phyloP scores from a whole-genome alignment of 2,797 vertebrate species.

The Arnoldichthys spilopterus region DNA sequence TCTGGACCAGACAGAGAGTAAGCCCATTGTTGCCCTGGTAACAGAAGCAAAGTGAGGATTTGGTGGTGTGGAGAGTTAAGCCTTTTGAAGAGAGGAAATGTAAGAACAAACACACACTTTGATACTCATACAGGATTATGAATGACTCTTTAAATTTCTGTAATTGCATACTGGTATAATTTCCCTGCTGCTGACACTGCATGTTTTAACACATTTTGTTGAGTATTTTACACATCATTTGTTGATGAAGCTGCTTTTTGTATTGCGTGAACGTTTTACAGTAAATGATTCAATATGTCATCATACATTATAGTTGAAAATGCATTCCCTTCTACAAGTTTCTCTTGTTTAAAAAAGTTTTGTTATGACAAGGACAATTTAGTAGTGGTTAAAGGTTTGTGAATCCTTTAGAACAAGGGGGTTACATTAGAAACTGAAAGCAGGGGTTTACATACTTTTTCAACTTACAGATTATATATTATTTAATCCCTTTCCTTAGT shows the following conservation, averaged over 20 bases:
- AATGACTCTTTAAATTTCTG: slow-evolving; percentile 16
- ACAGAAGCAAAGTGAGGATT: slow-evolving; percentile 22
- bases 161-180: not conserved
- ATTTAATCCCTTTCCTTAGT: too few relatives aligned
- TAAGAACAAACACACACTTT: slow-evolving; percentile 20
- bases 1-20: slow-evolving; percentile 25
- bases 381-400: too few relatives aligned
- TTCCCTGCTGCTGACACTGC: slow-evolving; percentile 12
- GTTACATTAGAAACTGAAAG: too few relatives aligned
- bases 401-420: too few relatives aligned
- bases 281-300: not conserved
- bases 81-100: slow-evolving; percentile 40
- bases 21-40: slow-evolving; percentile 47
- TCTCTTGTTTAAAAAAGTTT: not conserved
- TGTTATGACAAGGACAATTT: not conserved
- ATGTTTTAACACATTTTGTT: not conserved
- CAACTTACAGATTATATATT: too few relatives aligned
- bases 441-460: too few relatives aligned
- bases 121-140: slow-evolving; percentile 14
- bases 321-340: not conserved
- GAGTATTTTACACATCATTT: not conserved
- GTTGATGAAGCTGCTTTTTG: too few relatives aligned
- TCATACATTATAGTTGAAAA: not conserved
- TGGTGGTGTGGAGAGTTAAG: slow-evolving; percentile 28
- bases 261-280: too few relatives aligned